Evolutionary conservation across 2,888 invertebrate genomes (phyloP).

Genomic region (Tuta absoluta): DNA sequence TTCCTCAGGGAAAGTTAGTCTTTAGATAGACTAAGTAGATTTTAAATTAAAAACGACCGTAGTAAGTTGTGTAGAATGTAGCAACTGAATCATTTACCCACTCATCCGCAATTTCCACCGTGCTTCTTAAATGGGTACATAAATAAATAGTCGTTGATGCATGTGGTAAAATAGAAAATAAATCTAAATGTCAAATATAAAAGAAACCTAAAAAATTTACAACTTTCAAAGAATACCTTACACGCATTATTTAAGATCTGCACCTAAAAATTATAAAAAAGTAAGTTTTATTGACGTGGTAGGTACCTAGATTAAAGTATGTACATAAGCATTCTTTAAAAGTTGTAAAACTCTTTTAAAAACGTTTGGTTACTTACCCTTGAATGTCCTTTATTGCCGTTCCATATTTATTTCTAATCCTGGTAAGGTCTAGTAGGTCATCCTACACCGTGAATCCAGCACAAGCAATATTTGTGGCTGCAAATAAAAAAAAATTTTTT

Average conservation of each 20-base stretch:
- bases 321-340: not conserved
- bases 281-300: not conserved
- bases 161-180: slow-evolving; percentile 47
- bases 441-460: not conserved
- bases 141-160: slow-evolving; percentile 53
- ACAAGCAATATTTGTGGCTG: no score
- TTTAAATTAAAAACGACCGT: not conserved
- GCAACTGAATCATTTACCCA: not conserved
- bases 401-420: not conserved
- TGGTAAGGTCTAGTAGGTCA: not conserved
- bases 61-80: not conserved
- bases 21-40: no score
- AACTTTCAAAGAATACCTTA: slow-evolving; percentile 1
- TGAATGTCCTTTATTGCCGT: not conserved
- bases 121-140: not conserved
- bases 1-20: no score
- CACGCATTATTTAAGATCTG: no score
- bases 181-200: slow-evolving; percentile 35
- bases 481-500: no score
- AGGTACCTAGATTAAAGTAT: no score
- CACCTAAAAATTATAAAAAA: not conserved
- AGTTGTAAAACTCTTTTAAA: not conserved
- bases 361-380: not conserved
- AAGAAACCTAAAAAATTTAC: slow-evolving; percentile 27
- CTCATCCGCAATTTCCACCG: slow-evolving; percentile 1